Evolutionary conservation across 2,888 invertebrate species (phyloP), one percentile per base, ranked within the genome.

Genomic region (Sympetrum striolatum): DNA sequence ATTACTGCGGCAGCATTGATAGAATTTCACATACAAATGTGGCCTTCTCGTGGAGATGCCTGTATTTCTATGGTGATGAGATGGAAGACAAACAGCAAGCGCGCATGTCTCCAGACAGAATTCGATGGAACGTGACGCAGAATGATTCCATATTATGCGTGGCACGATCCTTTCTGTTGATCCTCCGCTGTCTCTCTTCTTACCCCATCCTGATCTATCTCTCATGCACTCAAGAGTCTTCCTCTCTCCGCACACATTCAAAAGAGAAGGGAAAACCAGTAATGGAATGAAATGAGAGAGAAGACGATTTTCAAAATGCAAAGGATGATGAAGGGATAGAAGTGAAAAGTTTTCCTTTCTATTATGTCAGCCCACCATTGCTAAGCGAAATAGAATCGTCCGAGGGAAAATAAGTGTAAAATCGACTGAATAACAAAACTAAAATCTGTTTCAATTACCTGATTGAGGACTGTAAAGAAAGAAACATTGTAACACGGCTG

Each of bases 121-220:
- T 39, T 60, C 35, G 86, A 86, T 22, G 64, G 60, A n/a, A 86
- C 37, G 86, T 60, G 60, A 60, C 86, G 31, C 64, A 86, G 60
- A 86, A 86, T 86, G 58, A 60, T 60, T 60, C 60, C 60, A 86
- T 86, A 60, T 86, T 86, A 64, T 86, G 86, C 86, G 86, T 37
- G 64, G 58, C 86, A 86, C 86, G 86, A 86, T 39, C 86, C 60
- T 39, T 60, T 86, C 60, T 82, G 58, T 86, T 58, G 58, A 60
- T 37, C 22, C 86, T 37, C 25, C 60, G 22, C 86, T 58, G 22
- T 35, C 2, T 18, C 58, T 53, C 53, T 15, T 35, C 82, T 58
- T 58, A 22, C 82, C 22, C 35, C 35, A 31, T 82, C 60, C 25
- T 58, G 25, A 53, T 15, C 35, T 22, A 25, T 25, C 35, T 18